Evolutionary conservation across 2,888 invertebrate genomes (phyloP).

Genomic region (Acleris holmiana): DNA sequence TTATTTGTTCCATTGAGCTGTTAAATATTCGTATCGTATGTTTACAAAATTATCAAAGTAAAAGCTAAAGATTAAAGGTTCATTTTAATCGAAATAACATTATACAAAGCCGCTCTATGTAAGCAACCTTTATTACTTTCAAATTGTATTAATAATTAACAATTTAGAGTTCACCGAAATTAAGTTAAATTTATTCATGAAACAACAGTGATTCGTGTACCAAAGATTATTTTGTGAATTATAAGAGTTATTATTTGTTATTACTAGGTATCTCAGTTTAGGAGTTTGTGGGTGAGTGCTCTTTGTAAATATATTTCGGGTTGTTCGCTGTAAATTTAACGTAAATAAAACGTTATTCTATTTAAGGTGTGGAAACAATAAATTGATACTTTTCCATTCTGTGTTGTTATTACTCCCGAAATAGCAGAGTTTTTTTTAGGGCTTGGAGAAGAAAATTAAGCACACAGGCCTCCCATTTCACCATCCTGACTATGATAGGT

Average conservation of each 20-base stretch:
- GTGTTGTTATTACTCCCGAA: slow-evolving; percentile 47
- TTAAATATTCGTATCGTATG: too few relatives aligned
- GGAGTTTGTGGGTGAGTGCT: slow-evolving; percentile 20
- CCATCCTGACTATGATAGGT: too few relatives aligned
- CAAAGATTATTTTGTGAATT: slow-evolving; percentile 53
- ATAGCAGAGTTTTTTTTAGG: neutral
- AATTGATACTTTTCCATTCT: slow-evolving; percentile 78
- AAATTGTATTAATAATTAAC: slow-evolving; percentile 12
- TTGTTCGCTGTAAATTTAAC: slow-evolving; percentile 22
- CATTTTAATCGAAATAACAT: neutral
- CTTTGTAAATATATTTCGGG: slow-evolving; percentile 35
- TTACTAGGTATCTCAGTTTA: neutral
- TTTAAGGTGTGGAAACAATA: slow-evolving; percentile 73
- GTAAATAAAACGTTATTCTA: slow-evolving; percentile 55
- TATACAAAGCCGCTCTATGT: neutral
- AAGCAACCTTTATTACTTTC: slow-evolving; percentile 8
- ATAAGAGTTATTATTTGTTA: slow-evolving; percentile 12
- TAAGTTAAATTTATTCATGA: slow-evolving; percentile 48
- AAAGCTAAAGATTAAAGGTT: neutral
- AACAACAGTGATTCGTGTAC: slow-evolving; percentile 55
- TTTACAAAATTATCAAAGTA: too few relatives aligned
- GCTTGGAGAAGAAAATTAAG: too few relatives aligned
- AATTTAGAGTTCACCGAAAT: slow-evolving; percentile 13
- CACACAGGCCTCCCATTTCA: too few relatives aligned
- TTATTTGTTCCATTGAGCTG: too few relatives aligned